Conservation (phyloP, 2,888 invertebrate species). For the Protophormia terraenovae region DNA sequence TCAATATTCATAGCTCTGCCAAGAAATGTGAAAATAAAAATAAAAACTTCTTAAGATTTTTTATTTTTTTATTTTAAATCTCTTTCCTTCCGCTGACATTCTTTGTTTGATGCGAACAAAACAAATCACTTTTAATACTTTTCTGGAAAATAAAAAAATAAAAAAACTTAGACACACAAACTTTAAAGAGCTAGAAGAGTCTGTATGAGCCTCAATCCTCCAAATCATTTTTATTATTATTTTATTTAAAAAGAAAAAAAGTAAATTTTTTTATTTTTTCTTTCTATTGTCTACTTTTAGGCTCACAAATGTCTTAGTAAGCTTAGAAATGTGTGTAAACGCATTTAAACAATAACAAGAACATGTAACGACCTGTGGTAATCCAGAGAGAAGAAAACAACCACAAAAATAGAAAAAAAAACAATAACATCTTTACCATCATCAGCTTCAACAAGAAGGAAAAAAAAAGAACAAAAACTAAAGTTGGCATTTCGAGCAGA, state of each 20-base stretch:
- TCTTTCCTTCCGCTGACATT: slow-evolving; percentile 36
- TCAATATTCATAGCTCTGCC: slow-evolving; percentile 39
- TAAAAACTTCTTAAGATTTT: not conserved
- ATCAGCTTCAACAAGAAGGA: not conserved
- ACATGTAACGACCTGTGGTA: slow-evolving; percentile 33
- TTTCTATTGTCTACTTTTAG: not conserved
- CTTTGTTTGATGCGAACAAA: slow-evolving; percentile 52
- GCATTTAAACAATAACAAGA: not conserved
- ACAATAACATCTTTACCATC: slow-evolving; percentile 18
- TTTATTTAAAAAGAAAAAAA: not conserved
- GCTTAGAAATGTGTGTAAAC: not conserved
- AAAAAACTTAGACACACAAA: not conserved
- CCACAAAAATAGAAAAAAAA: not conserved
- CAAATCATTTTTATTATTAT: not conserved
- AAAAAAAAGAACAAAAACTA: not conserved
- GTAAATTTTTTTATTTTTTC: not conserved
- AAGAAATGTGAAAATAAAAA: slow-evolving; percentile 27
- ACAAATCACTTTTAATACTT: slow-evolving; percentile 60
- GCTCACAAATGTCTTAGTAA: not conserved
- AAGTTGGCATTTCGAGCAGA: slow-evolving; percentile 49
- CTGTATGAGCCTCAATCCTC: slow-evolving; percentile 2
- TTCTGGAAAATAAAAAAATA: not conserved
- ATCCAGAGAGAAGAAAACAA: not conserved
- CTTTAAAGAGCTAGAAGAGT: not conserved
- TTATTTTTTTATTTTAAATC: slow-evolving; percentile 27